phyloP scores from a whole-genome alignment of 2,888 invertebrate species.

The Pristionchus maxplancki region DNA sequence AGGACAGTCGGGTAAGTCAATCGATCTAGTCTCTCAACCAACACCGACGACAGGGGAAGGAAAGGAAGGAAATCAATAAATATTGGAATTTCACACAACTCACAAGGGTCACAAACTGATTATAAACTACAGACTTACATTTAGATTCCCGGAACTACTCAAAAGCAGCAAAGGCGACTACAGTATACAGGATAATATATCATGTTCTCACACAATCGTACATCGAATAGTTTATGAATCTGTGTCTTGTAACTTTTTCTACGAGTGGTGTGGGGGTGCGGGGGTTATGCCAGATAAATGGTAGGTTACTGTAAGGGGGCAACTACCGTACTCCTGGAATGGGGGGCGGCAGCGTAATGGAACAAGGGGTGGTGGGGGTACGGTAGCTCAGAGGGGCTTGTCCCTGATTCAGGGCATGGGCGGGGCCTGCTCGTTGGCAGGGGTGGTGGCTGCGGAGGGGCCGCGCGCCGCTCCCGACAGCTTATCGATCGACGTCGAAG shows the following conservation, averaged over 20 bases:
- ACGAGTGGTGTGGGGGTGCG: background rate
- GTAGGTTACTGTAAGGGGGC: background rate
- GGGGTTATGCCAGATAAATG: background rate
- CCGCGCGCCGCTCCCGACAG: conserved; percentile 69
- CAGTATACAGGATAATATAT: background rate
- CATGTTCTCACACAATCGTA: background rate
- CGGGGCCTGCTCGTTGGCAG: conserved; percentile 53
- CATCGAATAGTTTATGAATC: conserved; percentile 37
- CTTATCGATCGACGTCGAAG: conserved; percentile 77
- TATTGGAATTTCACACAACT: conserved; percentile 34
- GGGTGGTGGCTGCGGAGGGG: conserved; percentile 49
- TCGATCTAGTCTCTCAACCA: background rate
- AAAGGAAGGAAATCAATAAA: background rate
- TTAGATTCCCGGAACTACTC: background rate
- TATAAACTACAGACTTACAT: background rate
- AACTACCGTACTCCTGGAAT: conserved; percentile 26
- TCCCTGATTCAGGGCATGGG: conserved; percentile 22
- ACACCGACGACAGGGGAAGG: background rate
- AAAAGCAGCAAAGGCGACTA: background rate
- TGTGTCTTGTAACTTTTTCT: conserved; percentile 4
- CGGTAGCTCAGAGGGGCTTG: conserved; percentile 6
- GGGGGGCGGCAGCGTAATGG: background rate
- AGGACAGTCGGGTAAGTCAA: background rate
- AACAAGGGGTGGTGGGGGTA: background rate
- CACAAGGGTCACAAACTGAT: background rate